Evolutionary conservation across 2,888 invertebrate genomes (phyloP), one percentile per base, ranked within the genome.

Genomic region (Auanema sp.): DNA sequence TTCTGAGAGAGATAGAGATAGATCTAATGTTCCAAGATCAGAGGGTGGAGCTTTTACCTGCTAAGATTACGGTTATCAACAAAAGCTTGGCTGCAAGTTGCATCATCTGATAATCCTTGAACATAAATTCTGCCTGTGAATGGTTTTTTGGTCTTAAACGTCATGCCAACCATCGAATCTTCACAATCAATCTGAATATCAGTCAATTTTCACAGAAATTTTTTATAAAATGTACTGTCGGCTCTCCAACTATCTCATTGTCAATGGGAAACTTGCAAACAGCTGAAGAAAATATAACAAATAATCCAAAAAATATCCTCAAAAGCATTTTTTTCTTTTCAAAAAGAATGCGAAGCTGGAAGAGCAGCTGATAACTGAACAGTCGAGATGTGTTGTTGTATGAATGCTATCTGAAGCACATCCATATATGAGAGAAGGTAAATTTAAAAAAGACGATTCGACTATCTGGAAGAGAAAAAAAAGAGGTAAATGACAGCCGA

Each of bases 71-170:
- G 57, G 60, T 80, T 82, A 44, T 72, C 65, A 18, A 79, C 80
- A 62, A 80, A 80, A 52, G 76, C 78, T 16, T 75, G 59, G 33
- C 72, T 58, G 56, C 80, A 80, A 1, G 77, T 59, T 16, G 78
- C 76, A 58, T 80, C 81, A 44, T 80, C 80, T 11, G 80, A 80
- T 44, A 79, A 60, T 33, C 80, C 80, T 57, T 79, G 71, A 24
- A 78, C 78, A 53, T 76, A 78, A 18, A 80, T 75, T 18, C 80
- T 67, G n/a, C 80, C 80, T 6, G 80, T 79, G 61, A 80, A 80
- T 11, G 80, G 78, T 52, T 80, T 80, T 62, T 78, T 76, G 12
- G 80, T 81, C 50, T 72, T 80, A 67, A 80, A 80, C 8, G 81
- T 80, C 43, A 80, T 56, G 4, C 79, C 72, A 14, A 80, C 72